Percentiles rank a stretch among this genome's conserved stretches.
These are phyloP conservation scores for Brachyalestes nurse DNA, from an alignment of 2,797 vertebrate genomes.

Conservation along the genomic window DNA sequence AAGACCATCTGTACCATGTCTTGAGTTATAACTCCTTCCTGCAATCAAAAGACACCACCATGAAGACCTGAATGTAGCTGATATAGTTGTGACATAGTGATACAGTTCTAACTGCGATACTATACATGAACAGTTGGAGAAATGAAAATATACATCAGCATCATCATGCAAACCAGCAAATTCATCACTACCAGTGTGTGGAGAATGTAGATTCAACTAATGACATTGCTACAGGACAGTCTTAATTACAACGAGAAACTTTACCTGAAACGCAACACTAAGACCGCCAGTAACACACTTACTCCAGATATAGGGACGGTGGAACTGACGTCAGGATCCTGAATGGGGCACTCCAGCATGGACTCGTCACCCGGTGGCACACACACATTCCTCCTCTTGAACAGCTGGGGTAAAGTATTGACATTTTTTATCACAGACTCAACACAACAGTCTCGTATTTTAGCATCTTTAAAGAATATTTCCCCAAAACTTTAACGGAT, in stretches of 20 bases:
- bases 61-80: neutral
- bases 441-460: no score
- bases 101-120: no score
- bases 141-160: no score
- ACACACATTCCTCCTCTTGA: constrained; percentile 89
- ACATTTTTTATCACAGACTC: neutral
- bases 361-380: constrained; percentile 84
- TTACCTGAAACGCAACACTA: neutral
- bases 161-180: no score
- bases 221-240: no score
- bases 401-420: constrained; percentile 75
- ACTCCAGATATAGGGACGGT: constrained; percentile 88
- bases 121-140: no score
- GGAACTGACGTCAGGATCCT: constrained; percentile 90
- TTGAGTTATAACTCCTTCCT: constrained; percentile 90
- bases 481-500: no score
- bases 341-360: constrained; percentile 90
- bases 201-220: no score
- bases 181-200: no score
- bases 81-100: neutral
- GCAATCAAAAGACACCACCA: constrained; percentile 35
- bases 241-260: no score
- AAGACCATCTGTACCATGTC: constrained; percentile 95
- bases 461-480: no score
- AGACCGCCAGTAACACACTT: constrained; percentile 50